Conservation (phyloP, 2,797 vertebrate species). For the Atherinosoma microstoma region DNA sequence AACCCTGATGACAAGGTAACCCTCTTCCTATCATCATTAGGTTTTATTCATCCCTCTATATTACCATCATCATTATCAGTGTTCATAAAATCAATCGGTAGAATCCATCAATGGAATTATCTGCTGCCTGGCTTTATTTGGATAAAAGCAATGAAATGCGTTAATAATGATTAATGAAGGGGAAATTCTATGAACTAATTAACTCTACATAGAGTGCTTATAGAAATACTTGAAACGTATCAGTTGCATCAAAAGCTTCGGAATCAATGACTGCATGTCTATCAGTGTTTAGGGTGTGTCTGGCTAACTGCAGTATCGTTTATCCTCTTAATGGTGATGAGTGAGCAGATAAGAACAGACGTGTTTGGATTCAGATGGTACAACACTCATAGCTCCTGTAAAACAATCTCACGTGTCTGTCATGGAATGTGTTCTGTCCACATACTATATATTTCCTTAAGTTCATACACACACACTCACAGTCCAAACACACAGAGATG, state of each 20-base stretch:
- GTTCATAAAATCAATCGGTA: not conserved
- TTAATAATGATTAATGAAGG: too few relatives aligned
- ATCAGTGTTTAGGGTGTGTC: not conserved
- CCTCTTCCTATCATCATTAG: not conserved
- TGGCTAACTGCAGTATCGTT: too few relatives aligned
- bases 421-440: not conserved
- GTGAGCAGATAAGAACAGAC: too few relatives aligned
- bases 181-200: too few relatives aligned
- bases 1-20: conserved; percentile 89
- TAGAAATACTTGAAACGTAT: too few relatives aligned
- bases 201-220: too few relatives aligned
- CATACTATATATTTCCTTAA: not conserved
- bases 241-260: not conserved
- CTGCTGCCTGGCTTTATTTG: not conserved
- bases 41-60: not conserved
- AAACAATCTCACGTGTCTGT: not conserved
- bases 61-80: not conserved
- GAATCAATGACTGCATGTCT: not conserved
- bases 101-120: too few relatives aligned
- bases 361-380: not conserved
- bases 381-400: not conserved
- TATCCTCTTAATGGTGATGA: too few relatives aligned
- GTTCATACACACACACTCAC: not conserved
- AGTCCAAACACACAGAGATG: not conserved
- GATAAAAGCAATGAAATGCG: too few relatives aligned